Conservation (phyloP, 1,140 invertebrate species). For the Saccostrea echinata region DNA sequence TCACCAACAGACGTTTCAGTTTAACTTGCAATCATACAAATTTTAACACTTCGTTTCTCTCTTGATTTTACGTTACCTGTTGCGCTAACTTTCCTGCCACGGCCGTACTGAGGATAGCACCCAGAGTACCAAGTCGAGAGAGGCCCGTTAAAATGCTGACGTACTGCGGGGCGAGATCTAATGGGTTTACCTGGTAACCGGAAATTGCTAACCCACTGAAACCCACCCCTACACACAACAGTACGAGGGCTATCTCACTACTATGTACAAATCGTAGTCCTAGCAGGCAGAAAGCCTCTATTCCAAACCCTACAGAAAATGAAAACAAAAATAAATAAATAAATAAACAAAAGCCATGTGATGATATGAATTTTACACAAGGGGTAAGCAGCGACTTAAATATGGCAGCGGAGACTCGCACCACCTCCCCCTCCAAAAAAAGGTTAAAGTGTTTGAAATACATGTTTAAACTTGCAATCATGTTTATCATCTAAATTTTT, state of each 20-base stretch:
- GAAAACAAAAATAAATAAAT: neutral
- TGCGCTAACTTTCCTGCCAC: slow-evolving; percentile 43
- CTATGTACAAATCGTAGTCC: slow-evolving; percentile 52
- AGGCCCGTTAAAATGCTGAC: slow-evolving; percentile 68
- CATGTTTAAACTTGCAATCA: no score
- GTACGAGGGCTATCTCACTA: slow-evolving; percentile 36
- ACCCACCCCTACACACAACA: slow-evolving; percentile 62
- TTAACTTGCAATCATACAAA: no score
- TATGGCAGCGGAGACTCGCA: no score
- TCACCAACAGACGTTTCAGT: no score
- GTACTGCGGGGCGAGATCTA: slow-evolving; percentile 69
- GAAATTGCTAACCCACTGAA: slow-evolving; percentile 66
- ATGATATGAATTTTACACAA: no score
- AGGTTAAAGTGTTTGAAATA: no score
- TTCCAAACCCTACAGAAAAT: slow-evolving; percentile 59
- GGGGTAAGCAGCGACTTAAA: no score
- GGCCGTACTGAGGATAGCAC: slow-evolving; percentile 61
- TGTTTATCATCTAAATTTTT: no score
- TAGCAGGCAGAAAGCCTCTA: slow-evolving; percentile 59
- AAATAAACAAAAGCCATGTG: no score
- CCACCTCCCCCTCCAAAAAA: no score
- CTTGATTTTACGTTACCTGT: neutral
- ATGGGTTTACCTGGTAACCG: slow-evolving; percentile 71
- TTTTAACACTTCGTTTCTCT: no score
- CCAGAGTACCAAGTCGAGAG: slow-evolving; percentile 62